phyloP scores from a whole-genome alignment of 2,113 vertebrate species.

The Pelobates fuscus region DNA sequence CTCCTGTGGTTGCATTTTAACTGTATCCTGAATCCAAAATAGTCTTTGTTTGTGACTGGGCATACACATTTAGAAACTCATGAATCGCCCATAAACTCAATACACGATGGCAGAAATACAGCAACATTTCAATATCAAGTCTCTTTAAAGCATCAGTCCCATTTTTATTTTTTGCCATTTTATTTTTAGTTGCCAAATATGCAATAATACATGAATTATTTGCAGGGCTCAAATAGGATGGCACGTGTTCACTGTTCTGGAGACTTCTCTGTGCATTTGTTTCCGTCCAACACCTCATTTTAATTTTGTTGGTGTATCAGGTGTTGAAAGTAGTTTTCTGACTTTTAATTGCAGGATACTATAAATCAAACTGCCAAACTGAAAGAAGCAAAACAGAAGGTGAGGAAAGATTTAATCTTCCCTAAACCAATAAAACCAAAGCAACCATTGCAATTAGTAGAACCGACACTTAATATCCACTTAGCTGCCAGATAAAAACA shows the following conservation, averaged over 20 bases:
- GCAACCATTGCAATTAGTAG: constrained; percentile 47
- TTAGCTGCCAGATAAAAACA: constrained; percentile 72
- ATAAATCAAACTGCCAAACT: not conserved
- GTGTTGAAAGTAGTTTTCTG: not conserved
- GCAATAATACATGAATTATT: not conserved
- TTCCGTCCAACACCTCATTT: not conserved
- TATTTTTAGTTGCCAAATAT: too few relatives aligned
- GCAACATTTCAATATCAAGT: not conserved
- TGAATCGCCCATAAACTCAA: not conserved
- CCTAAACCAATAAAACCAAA: not conserved
- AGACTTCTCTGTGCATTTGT: not conserved
- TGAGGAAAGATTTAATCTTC: not conserved
- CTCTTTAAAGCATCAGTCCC: not conserved
- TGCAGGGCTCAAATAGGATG: not conserved
- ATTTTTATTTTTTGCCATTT: not conserved
- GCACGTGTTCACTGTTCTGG: not conserved
- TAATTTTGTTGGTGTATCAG: not conserved
- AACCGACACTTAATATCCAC: constrained; percentile 62
- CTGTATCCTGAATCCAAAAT: not conserved
- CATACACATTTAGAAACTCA: not conserved
- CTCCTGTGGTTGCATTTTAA: not conserved
- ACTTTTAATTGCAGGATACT: not conserved
- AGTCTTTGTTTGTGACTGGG: not conserved
- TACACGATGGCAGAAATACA: not conserved
- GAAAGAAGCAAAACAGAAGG: constrained; percentile 7